These are phyloP conservation scores for Rotaria socialis DNA, from an alignment of 2,888 invertebrate genomes.

Conservation along the genomic window DNA sequence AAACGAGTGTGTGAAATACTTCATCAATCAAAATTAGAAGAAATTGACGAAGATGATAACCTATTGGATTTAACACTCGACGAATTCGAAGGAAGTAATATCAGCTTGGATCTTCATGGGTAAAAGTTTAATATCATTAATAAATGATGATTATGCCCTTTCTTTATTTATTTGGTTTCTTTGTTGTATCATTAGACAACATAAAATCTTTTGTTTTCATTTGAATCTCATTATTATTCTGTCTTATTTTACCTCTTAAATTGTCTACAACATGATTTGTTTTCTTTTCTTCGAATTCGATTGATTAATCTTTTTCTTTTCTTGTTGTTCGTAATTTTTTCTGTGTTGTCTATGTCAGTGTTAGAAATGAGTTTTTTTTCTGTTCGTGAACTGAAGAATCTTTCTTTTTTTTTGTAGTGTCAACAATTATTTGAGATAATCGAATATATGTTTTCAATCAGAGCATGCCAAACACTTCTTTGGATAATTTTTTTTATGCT, in stretches of 20 bases:
- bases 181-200: not conserved
- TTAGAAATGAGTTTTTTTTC: not conserved
- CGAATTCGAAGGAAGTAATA: not conserved
- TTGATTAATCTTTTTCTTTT: not conserved
- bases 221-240: conserved; percentile 4
- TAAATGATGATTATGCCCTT: not conserved
- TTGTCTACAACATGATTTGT: not conserved
- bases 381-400: not conserved
- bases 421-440: not conserved
- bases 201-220: not conserved
- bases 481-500: not conserved
- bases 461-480: not conserved
- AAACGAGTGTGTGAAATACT: not conserved
- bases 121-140: not conserved
- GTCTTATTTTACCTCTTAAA: not conserved
- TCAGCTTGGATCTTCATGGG: not conserved
- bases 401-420: not conserved
- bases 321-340: not conserved
- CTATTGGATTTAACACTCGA: not conserved
- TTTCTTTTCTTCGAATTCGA: not conserved
- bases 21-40: not conserved
- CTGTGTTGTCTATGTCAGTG: not conserved
- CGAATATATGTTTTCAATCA: not conserved
- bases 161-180: not conserved
- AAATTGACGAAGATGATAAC: not conserved